Evolutionary conservation across 2,888 invertebrate species (phyloP).

Genomic region (Macrosoma leucophasiata): DNA sequence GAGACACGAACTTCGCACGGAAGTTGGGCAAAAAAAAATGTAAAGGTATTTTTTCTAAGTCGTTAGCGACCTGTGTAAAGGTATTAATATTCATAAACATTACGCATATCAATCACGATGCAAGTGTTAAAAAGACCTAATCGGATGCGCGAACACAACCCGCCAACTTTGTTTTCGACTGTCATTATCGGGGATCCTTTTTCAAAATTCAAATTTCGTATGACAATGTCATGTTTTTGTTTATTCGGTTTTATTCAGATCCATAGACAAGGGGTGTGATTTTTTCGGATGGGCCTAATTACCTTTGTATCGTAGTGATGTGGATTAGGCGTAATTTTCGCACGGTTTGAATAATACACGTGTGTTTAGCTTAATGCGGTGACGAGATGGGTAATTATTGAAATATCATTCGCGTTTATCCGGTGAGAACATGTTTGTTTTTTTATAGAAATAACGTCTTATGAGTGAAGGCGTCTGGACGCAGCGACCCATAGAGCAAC

Average conservation of each 20-base stretch:
- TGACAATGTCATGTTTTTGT: constrained; percentile 65
- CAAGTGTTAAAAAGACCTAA: constrained; percentile 64
- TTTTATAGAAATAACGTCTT: no score
- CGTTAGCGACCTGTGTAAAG: constrained; percentile 56
- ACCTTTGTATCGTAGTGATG: constrained; percentile 42
- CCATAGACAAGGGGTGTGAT: constrained; percentile 36
- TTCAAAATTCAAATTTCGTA: constrained; percentile 51
- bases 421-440: no score
- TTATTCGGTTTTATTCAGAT: no score
- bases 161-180: constrained; percentile 55
- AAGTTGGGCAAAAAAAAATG: constrained; percentile 38
- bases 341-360: constrained; percentile 44
- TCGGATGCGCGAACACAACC: constrained; percentile 64
- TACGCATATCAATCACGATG: constrained; percentile 70
- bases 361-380: constrained; percentile 42
- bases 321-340: constrained; percentile 53
- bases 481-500: no score
- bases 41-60: constrained; percentile 33
- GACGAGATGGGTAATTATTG: constrained; percentile 48
- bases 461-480: no score
- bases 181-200: constrained; percentile 60
- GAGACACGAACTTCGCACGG: constrained; percentile 55
- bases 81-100: constrained; percentile 68
- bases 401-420: no score
- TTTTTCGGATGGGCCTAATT: constrained; percentile 49